These are phyloP conservation scores for Willisornis vidua DNA, from an alignment of 2,113 vertebrate species.

Conservation along the genomic window DNA sequence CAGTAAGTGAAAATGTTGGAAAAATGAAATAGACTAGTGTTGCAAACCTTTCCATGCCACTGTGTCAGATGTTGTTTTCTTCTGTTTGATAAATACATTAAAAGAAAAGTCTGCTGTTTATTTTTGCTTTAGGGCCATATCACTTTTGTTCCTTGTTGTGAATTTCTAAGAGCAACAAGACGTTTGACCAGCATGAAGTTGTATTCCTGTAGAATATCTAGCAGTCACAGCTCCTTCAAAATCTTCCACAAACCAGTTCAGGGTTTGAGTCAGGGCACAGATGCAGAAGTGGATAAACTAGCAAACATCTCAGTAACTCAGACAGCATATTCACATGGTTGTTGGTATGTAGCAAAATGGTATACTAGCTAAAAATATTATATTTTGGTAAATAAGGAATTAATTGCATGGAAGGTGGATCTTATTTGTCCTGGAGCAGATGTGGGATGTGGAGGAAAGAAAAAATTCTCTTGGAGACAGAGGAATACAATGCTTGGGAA, in stretches of 20 bases:
- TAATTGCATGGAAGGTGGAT: background rate
- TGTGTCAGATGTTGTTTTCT: background rate
- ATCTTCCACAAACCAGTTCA: background rate
- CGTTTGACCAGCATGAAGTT: accelerated
- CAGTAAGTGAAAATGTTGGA: background rate
- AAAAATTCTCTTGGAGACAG: background rate
- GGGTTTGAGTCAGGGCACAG: background rate
- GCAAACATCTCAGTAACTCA: background rate
- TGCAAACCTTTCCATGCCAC: background rate
- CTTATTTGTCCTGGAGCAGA: background rate
- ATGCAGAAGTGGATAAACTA: background rate
- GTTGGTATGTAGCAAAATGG: background rate
- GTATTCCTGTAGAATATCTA: background rate
- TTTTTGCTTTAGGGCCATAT: background rate
- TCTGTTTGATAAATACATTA: background rate
- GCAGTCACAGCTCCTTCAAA: background rate
- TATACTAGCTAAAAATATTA: background rate
- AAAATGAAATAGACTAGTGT: background rate
- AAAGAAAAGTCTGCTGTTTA: background rate
- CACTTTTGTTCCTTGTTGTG: background rate
- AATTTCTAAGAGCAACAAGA: background rate
- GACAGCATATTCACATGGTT: background rate
- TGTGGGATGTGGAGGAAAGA: background rate
- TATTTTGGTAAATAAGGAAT: background rate
- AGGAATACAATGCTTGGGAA: background rate